These are phyloP conservation scores for Brenthis daphne DNA, from an alignment of 2,888 invertebrate species.

Conservation along the genomic window DNA sequence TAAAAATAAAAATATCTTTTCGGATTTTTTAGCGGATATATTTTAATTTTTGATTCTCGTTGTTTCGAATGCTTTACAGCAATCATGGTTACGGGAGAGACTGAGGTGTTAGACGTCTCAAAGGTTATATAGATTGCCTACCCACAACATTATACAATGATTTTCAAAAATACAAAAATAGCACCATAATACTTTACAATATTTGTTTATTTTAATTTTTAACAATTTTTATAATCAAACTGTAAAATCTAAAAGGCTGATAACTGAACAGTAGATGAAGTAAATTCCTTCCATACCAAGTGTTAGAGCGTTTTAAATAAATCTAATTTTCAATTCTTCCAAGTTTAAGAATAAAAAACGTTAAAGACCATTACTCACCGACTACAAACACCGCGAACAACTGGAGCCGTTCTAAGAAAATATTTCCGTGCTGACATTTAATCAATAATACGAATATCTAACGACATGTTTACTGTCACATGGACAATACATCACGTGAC, in stretches of 20 bases:
- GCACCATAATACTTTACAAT: too few species aligned
- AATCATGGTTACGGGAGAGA: too few species aligned
- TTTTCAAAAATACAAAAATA: too few species aligned
- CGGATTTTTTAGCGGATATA: too few species aligned
- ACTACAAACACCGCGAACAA: conserved; percentile 16
- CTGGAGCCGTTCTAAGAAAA: not conserved
- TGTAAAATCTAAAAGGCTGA: not conserved
- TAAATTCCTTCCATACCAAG: not conserved
- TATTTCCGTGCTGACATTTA: conserved; percentile 17
- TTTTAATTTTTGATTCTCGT: too few species aligned
- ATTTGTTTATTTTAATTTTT: too few species aligned
- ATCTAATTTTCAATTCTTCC: not conserved
- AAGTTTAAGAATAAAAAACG: conserved; percentile 1
- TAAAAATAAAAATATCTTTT: too few species aligned
- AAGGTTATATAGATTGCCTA: too few species aligned
- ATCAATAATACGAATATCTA: conserved; percentile 23
- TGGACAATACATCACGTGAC: conserved; percentile 12
- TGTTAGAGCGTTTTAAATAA: not conserved
- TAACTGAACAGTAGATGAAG: not conserved
- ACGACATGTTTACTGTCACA: conserved; percentile 14
- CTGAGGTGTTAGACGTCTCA: too few species aligned
- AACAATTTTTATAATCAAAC: too few species aligned
- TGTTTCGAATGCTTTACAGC: too few species aligned
- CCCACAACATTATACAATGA: too few species aligned
- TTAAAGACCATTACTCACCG: conserved; percentile 25